Evolutionary conservation across 2,888 invertebrate genomes (phyloP).

Genomic region (Scaptomyza polygonia): DNA sequence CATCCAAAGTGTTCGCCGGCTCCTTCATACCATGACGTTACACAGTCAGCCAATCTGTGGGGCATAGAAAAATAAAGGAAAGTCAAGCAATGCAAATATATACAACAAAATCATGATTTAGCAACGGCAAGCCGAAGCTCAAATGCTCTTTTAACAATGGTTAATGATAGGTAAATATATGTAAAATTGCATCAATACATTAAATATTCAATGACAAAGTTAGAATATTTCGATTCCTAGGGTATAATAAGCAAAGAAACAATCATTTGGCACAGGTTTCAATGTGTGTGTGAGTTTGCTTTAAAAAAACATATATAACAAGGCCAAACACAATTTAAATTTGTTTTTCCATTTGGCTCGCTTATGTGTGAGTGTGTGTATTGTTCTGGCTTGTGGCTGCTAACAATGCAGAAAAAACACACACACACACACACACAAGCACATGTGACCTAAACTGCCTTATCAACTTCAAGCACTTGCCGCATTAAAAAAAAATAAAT

Average conservation of each 20-base stretch:
- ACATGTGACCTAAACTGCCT: slow-evolving; percentile 50
- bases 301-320: slow-evolving; percentile 36
- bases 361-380: slow-evolving; percentile 14
- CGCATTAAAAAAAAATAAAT: slow-evolving; percentile 58
- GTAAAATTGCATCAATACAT: too few relatives aligned
- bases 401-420: slow-evolving; percentile 49
- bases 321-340: slow-evolving; percentile 60
- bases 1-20: slow-evolving; percentile 92
- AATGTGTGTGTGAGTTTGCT: slow-evolving; percentile 5
- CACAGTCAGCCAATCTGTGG: slow-evolving; percentile 87
- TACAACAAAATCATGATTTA: background rate
- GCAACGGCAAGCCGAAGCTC: background rate
- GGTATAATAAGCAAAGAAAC: slow-evolving; percentile 55
- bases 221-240: background rate
- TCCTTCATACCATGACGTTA: slow-evolving; percentile 93
- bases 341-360: slow-evolving; percentile 55
- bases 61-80: slow-evolving; percentile 85
- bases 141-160: background rate
- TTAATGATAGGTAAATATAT: too few relatives aligned
- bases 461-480: slow-evolving; percentile 76
- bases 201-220: background rate
- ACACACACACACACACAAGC: slow-evolving; percentile 18
- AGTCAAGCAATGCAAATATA: slow-evolving; percentile 23
- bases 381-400: slow-evolving; percentile 34
- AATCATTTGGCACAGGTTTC: slow-evolving; percentile 68